Evolutionary conservation across 2,113 vertebrate species (phyloP), one percentile per base, ranked within the genome.

Genomic region (Mastomys natalensis): DNA sequence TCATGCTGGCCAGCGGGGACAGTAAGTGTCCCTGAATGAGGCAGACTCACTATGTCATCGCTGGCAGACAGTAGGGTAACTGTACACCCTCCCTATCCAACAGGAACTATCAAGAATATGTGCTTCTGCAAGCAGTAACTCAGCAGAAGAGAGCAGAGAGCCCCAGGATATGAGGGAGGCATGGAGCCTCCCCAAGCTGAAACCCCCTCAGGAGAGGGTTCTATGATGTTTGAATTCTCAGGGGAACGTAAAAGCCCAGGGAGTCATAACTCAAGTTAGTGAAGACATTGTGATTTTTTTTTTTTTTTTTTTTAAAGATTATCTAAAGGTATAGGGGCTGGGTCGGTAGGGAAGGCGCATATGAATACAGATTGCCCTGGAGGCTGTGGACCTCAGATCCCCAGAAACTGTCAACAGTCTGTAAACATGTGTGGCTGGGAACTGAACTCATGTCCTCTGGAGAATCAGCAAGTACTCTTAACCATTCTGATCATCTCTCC

Each of bases 61-160:
- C 66, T 70, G 74, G 84, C 17, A 37, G 37, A 81, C 51, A n/a
- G 48, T 37, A 16, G 77, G 31, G 48, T 29, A 43, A 4, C 51
- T 31, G 5, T n/a, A 34, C 9, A 68, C 5, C 7, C 34, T 16
- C 22, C 31, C 0, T 15, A 2, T 3, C 1, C 37, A 9, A 26
- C 15, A 51, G 82, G 81, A 64, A 5, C 76, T 34, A 10, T 77
- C 60, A 6, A 22, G 72, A 58, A 34, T 22, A 24, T 5, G 1
- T 53, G 58, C 9, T 53, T 3, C 89, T 4, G 31, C 21, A 22
- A 17, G n/a, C 7, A 68, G 55, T 60, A 34, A 11, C 11, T 37
- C 43, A 45, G 26, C 22, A 19, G 10, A 37, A 26, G 60, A 16
- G 84, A 73, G 70, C 13, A n/a, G n/a, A n/a, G n/a, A n/a, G n/a